Percentiles rank a stretch among this genome's conserved stretches.
Conservation (phyloP, 2,797 vertebrate species). For the Alauda arvensis region DNA sequence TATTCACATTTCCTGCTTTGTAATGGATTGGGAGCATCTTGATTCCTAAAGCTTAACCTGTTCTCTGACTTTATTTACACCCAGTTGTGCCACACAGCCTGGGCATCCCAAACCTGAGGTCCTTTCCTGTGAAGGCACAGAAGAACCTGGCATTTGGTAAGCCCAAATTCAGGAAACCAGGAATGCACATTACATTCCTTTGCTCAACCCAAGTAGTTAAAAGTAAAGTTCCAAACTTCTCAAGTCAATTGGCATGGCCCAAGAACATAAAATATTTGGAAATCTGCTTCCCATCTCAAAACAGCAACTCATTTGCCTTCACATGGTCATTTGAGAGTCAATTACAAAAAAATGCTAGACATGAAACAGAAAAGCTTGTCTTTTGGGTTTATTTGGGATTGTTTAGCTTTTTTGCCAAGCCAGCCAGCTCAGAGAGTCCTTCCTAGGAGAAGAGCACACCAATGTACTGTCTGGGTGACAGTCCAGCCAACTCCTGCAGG, state of each 20-base stretch:
- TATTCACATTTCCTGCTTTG: not conserved
- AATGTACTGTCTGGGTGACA: rapidly evolving
- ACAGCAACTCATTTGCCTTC: not conserved
- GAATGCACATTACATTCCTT: not conserved
- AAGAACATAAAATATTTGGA: not conserved
- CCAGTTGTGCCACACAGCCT: not conserved
- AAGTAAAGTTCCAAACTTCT: not conserved
- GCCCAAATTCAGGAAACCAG: not conserved
- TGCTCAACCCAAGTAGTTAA: not conserved
- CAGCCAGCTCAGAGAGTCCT: not conserved
- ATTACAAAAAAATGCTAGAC: not conserved
- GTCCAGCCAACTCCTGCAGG: not conserved
- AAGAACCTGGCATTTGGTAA: not conserved
- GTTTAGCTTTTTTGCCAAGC: not conserved
- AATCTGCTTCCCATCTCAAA: not conserved
- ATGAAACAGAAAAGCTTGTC: not conserved
- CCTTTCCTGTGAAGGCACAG: not conserved
- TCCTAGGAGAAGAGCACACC: not conserved
- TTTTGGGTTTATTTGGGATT: not conserved
- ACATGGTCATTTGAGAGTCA: rapidly evolving
- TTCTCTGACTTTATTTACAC: not conserved
- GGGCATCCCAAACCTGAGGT: not conserved
- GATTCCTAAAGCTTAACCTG: not conserved
- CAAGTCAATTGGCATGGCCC: not conserved
- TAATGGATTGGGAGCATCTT: not conserved